phyloP scores from a whole-genome alignment of 2,888 invertebrate species.

The Liodrosophila aerea region DNA sequence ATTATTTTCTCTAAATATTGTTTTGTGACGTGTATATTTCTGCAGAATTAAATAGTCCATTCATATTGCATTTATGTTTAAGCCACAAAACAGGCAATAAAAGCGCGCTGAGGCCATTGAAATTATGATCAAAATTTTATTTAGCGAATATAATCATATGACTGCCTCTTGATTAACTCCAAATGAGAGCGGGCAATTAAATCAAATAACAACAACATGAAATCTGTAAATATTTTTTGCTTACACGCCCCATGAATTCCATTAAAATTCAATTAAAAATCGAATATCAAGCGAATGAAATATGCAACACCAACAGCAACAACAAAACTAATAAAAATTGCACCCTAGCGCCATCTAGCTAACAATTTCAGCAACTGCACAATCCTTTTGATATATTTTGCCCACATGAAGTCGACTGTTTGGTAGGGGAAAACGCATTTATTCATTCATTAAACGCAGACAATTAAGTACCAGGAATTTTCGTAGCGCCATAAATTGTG shows the following conservation, averaged over 20 bases:
- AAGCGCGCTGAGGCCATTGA: slow-evolving; percentile 42
- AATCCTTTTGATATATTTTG: slow-evolving; percentile 33
- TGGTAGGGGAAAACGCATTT: slow-evolving; percentile 48
- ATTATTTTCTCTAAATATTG: no score
- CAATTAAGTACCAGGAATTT: slow-evolving; percentile 78
- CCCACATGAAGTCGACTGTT: slow-evolving; percentile 16
- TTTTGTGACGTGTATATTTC: not conserved
- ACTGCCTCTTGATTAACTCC: slow-evolving; percentile 61
- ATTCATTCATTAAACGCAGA: slow-evolving; percentile 78
- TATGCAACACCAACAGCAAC: slow-evolving; percentile 29
- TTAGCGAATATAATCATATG: slow-evolving; percentile 69
- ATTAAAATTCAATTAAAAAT: slow-evolving; percentile 76
- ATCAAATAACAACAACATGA: slow-evolving; percentile 35
- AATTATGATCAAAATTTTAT: slow-evolving; percentile 76
- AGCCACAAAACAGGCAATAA: slow-evolving; percentile 41
- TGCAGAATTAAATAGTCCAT: not conserved
- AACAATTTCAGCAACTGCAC: slow-evolving; percentile 16
- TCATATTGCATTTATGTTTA: not conserved
- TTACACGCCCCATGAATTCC: slow-evolving; percentile 62
- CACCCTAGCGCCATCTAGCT: slow-evolving; percentile 32
- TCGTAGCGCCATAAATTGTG: slow-evolving; percentile 71
- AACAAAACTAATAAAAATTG: slow-evolving; percentile 73
- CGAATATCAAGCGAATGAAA: slow-evolving; percentile 27
- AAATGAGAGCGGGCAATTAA: slow-evolving; percentile 33
- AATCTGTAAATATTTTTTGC: slow-evolving; percentile 15